These are phyloP conservation scores for Sebastes jordani DNA, from an alignment of 2,797 vertebrate genomes.

Conservation along the genomic window DNA sequence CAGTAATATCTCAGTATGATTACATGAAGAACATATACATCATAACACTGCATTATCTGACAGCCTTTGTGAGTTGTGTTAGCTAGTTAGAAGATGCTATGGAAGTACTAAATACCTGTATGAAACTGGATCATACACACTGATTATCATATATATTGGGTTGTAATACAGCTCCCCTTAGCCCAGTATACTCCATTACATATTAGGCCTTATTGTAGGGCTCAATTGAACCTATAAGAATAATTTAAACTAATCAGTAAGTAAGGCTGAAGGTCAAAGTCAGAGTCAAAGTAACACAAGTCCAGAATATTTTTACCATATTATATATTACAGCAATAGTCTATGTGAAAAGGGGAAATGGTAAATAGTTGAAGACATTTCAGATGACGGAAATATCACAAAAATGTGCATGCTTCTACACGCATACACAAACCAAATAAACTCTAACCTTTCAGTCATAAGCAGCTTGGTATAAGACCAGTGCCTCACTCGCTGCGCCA, in stretches of 20 bases:
- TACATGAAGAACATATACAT: neutral
- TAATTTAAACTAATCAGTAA: neutral
- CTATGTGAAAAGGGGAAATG: neutral
- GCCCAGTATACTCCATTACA: neutral
- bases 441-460: slow-evolving; percentile 14
- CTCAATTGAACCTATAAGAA: neutral
- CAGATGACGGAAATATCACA: neutral
- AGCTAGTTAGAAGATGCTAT: neutral
- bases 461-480: slow-evolving; percentile 17
- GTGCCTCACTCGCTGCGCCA: neutral
- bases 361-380: neutral
- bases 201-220: no score
- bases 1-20: neutral
- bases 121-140: neutral
- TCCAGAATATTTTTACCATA: neutral
- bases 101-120: neutral
- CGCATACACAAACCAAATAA: neutral
- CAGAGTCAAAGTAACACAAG: neutral
- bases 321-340: neutral
- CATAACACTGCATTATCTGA: neutral
- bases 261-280: neutral
- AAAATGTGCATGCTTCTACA: neutral
- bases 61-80: neutral
- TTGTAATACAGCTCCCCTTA: neutral
- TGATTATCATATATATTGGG: neutral